Conservation (phyloP, 2,888 invertebrate genomes). For the Pocota personata region DNA sequence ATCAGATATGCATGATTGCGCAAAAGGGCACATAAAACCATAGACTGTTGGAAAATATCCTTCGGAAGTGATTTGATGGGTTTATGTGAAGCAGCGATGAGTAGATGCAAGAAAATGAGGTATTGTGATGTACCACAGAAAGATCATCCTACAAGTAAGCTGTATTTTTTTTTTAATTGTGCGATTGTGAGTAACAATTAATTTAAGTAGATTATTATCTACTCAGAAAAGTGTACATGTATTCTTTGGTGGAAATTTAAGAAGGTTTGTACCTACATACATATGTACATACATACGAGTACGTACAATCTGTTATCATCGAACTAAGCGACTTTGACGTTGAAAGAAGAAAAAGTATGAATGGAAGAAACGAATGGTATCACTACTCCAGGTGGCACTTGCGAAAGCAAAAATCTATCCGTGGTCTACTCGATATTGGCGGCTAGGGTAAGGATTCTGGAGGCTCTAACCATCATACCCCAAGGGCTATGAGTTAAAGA, state of each 20-base stretch:
- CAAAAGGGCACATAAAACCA: constrained; percentile 27
- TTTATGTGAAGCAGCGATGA: constrained; percentile 10
- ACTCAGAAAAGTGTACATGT: not conserved
- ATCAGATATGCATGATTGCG: constrained; percentile 25
- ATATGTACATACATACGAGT: too few species aligned
- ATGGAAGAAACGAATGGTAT: too few species aligned
- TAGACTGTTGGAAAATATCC: not conserved
- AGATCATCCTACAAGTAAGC: not conserved
- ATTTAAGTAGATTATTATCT: not conserved
- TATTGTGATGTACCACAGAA: constrained; percentile 3
- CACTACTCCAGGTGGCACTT: too few species aligned
- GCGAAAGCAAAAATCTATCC: too few species aligned
- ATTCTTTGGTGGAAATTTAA: not conserved
- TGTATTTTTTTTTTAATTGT: not conserved
- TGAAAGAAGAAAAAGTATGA: too few species aligned
- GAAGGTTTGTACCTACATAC: too few species aligned
- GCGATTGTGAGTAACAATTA: not conserved
- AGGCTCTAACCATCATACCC: too few species aligned
- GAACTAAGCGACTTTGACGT: too few species aligned
- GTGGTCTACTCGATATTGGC: too few species aligned
- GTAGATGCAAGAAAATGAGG: constrained; percentile 12
- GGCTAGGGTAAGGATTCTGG: too few species aligned
- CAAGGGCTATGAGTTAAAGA: too few species aligned
- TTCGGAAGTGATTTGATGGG: not conserved
- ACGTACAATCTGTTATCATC: too few species aligned